A percentile compares a stretch with the other conserved stretches of the same genome.
These are phyloP conservation scores for Platanista minor DNA, from an alignment of 2,113 vertebrate species.

Conservation along the genomic window DNA sequence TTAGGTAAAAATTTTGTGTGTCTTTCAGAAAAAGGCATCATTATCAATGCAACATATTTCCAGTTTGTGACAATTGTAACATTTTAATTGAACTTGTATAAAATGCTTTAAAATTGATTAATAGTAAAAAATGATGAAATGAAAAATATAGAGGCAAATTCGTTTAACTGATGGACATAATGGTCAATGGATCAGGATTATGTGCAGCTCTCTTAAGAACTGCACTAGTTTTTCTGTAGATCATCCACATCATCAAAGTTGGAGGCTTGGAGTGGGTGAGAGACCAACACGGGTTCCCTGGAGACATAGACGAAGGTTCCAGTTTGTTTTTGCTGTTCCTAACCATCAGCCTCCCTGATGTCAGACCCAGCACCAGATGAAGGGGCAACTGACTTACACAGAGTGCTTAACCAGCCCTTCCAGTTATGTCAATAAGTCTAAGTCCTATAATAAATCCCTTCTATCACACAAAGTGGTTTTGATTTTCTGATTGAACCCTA, in stretches of 20 bases:
- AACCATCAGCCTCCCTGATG: background rate
- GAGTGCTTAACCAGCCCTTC: background rate
- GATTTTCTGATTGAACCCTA: background rate
- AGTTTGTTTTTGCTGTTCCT: background rate
- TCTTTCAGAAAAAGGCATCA: background rate
- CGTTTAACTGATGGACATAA: background rate
- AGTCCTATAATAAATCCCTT: background rate
- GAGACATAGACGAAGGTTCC: background rate
- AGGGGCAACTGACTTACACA: background rate
- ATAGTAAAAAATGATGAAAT: background rate
- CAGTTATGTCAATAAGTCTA: background rate
- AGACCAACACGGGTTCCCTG: background rate
- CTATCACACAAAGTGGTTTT: background rate
- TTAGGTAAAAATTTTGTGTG: background rate
- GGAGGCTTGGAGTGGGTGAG: background rate
- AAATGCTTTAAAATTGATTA: background rate
- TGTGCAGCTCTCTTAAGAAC: background rate
- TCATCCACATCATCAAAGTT: background rate
- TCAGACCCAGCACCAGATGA: background rate
- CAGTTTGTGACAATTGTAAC: background rate
- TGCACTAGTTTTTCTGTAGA: background rate
- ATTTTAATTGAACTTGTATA: background rate
- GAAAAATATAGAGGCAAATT: background rate
- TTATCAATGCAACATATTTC: background rate
- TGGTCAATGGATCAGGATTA: background rate